Evolutionary conservation across 2,888 invertebrate genomes (phyloP).

Genomic region (Coleophora deauratella): DNA sequence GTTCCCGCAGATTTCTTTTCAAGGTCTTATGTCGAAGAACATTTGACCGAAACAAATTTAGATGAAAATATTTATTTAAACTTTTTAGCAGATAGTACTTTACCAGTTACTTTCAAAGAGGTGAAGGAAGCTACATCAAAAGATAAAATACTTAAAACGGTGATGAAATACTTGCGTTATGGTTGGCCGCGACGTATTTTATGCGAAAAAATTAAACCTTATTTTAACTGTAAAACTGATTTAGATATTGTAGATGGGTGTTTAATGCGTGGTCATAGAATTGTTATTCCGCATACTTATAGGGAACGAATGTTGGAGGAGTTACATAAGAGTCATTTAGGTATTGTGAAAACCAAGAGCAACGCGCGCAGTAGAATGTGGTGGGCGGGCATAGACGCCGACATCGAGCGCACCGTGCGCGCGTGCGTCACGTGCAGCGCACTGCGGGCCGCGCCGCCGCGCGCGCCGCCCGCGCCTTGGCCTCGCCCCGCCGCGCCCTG

Average conservation of each 20-base stretch:
- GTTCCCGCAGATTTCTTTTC: constrained; percentile 2
- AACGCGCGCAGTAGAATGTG: background rate
- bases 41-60: background rate
- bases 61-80: constrained; percentile 5
- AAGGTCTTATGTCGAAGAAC: background rate
- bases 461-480: background rate
- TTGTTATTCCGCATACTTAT: constrained; percentile 9
- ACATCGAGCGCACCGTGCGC: background rate
- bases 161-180: constrained; percentile 12
- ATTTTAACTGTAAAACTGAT: constrained; percentile 14
- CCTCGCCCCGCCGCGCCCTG: background rate
- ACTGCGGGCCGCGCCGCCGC: background rate
- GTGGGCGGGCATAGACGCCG: background rate
- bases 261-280: constrained; percentile 11
- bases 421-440: background rate
- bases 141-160: constrained; percentile 11
- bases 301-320: constrained; percentile 10
- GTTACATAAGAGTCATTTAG: too few relatives aligned
- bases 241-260: constrained; percentile 12
- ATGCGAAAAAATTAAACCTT: constrained; percentile 10
- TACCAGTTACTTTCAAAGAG: too few relatives aligned
- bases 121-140: constrained; percentile 6
- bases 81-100: constrained; percentile 7
- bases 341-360: constrained; percentile 1
- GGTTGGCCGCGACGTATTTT: constrained; percentile 16